Conservation (phyloP, 2,797 vertebrate genomes). For the Heterohyrax brucei region DNA sequence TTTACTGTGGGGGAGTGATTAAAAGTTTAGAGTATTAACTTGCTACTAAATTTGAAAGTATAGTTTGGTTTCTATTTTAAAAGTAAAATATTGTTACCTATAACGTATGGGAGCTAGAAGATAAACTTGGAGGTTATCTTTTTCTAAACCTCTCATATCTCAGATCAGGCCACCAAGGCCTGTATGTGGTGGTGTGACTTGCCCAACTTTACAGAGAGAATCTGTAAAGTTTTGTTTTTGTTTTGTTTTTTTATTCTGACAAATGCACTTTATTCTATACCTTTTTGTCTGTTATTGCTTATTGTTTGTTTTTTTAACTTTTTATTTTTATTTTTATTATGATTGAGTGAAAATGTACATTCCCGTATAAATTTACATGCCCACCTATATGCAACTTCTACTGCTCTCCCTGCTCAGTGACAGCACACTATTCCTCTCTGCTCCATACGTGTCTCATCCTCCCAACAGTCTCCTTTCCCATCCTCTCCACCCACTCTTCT, state of each 20-base stretch:
- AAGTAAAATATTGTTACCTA: slow-evolving; percentile 4
- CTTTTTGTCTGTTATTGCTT: background rate
- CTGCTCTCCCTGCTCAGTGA: too few species aligned
- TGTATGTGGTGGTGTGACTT: background rate
- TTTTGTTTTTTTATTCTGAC: background rate
- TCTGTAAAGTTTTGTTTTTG: background rate
- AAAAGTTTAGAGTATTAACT: background rate
- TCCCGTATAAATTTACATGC: too few species aligned
- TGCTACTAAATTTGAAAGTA: background rate
- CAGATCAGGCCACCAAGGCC: background rate
- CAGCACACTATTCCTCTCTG: too few species aligned
- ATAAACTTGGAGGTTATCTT: background rate
- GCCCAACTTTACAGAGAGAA: background rate
- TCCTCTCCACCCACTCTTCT: too few species aligned
- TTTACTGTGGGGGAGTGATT: background rate
- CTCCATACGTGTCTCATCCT: too few species aligned
- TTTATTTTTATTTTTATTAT: too few species aligned
- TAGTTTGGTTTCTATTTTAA: background rate
- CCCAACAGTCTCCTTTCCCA: too few species aligned
- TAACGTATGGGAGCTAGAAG: background rate
- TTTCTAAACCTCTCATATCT: background rate
- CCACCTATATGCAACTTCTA: too few species aligned
- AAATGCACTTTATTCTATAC: background rate
- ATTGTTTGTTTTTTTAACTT: too few species aligned
- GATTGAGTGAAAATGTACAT: too few species aligned